Base-by-base conservation (phyloP, 2,888 invertebrate species). In the Standfussiana lucernea region DNA sequence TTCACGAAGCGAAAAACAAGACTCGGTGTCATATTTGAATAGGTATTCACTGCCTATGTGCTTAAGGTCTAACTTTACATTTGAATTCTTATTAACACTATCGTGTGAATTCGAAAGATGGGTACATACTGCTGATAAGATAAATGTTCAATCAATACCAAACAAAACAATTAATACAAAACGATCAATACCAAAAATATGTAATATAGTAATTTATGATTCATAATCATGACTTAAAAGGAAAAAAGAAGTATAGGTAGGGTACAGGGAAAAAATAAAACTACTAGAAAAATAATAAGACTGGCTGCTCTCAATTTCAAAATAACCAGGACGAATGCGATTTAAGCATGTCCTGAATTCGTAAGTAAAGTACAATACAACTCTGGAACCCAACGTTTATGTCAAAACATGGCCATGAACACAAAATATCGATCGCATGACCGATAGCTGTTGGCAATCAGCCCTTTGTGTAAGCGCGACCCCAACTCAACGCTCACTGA, bases 341-440 rank as follows among this genome's bases (percentile, higher is more conserved):
- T 56, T 40, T 64, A 13, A 28, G 42, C 21, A 18, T 64, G 6
- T 28, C 6, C 37, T 64, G 15, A 40, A 56, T 79, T 47, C 6
- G 72, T 40, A 8, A 47, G 24, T 65, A 40, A 56, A 50, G 42
- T 61, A 35, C 15, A 32, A 50, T 47, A 71, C 15, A 47, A 32
- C 28, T 80, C 24, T n/a, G 8, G 24, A 50, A 80, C 35, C 15
- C 24, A 42, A 61, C 56, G 21, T 59, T 77, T 56, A 37, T 42
- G 50, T 35, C 62, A 59, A 67, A 74, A 79, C 66, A 71, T 50
- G 74, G 50, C 71, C 74, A 65, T 74, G 80, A 80, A 77, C 87
- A 85, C 80, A 73, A 80, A 82, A 82, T 84, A 85, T 82, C 75
- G 85, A 82, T 78, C 83, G 75, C 69, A 65, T 73, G 71, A 73